Conservation (phyloP, 2,888 invertebrate genomes). For the Drosophila longiperda region DNA sequence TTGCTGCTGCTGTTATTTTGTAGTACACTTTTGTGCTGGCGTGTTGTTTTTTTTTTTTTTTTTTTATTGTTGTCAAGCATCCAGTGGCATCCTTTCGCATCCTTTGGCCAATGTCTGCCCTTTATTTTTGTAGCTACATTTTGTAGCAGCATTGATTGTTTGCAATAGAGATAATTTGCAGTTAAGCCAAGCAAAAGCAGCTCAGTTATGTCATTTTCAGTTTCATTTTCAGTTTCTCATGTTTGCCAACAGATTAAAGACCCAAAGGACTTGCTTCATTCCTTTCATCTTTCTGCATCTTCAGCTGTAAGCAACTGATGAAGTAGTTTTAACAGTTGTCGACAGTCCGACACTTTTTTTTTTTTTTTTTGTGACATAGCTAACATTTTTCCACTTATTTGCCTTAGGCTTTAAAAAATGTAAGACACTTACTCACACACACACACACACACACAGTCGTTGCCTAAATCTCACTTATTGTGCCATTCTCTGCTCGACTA, state of each 20-base stretch:
- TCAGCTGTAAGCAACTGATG: constrained; percentile 30
- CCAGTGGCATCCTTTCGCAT: constrained; percentile 11
- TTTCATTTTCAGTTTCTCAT: constrained; percentile 15
- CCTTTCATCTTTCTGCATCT: not conserved
- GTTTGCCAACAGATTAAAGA: constrained; percentile 8
- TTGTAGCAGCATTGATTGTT: constrained; percentile 33
- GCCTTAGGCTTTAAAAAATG: constrained; percentile 6
- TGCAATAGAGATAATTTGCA: constrained; percentile 49
- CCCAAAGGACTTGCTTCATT: constrained; percentile 7
- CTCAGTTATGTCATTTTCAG: constrained; percentile 34
- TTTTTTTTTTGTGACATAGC: not conserved
- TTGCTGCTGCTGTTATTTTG: constrained; percentile 9
- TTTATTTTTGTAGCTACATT: constrained; percentile 10
- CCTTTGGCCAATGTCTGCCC: constrained; percentile 18
- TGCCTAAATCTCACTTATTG: constrained; percentile 22
- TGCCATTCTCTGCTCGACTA: not conserved
- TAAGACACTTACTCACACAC: constrained; percentile 1
- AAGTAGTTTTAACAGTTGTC: constrained; percentile 28
- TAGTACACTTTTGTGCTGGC: constrained; percentile 29
- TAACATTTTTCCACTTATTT: constrained; percentile 3
- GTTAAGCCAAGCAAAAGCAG: constrained; percentile 45
- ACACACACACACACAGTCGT: not conserved
- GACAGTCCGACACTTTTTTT: constrained; percentile 5
- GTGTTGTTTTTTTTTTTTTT: not conserved
- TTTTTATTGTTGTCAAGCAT: constrained; percentile 28